Conservation (phyloP, 2,113 vertebrate genomes). For the Etheostoma spectabile region DNA sequence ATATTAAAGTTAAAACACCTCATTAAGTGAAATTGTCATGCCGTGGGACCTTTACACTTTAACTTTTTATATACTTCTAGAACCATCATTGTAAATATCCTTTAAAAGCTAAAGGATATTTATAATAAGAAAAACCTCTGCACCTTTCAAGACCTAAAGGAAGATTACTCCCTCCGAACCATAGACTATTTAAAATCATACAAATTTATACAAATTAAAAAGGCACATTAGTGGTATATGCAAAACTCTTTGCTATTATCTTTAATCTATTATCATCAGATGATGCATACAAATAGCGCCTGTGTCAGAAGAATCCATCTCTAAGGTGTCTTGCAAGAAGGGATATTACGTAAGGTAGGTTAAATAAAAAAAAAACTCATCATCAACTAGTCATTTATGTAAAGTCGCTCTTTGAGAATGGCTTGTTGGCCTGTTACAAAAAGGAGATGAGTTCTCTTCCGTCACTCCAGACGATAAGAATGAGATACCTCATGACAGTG, state of each 20-base stretch:
- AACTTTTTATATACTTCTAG: too few species aligned
- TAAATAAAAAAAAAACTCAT: not conserved
- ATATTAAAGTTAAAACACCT: too few species aligned
- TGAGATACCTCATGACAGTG: constrained; percentile 41
- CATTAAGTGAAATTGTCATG: too few species aligned
- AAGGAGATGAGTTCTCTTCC: constrained; percentile 18
- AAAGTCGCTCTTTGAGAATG: constrained; percentile 11
- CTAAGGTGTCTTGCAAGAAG: constrained; percentile 1
- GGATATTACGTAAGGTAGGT: constrained; percentile 8
- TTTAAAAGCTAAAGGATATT: too few species aligned
- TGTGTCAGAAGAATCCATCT: not conserved
- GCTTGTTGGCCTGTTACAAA: constrained; percentile 42
- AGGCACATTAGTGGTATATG: not conserved
- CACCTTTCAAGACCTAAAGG: not conserved
- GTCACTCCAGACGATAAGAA: constrained; percentile 25
- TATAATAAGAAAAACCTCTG: too few species aligned
- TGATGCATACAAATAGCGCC: constrained; percentile 19
- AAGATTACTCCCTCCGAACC: not conserved
- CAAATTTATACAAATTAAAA: too few species aligned
- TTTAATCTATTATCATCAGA: constrained; percentile 2
- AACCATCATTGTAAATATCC: too few species aligned
- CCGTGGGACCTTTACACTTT: too few species aligned
- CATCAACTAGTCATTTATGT: constrained; percentile 18
- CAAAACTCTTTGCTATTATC: not conserved
- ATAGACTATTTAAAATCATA: too few species aligned